Conservation (phyloP, 2,113 vertebrate genomes). For the Oreotrochilus melanogaster region DNA sequence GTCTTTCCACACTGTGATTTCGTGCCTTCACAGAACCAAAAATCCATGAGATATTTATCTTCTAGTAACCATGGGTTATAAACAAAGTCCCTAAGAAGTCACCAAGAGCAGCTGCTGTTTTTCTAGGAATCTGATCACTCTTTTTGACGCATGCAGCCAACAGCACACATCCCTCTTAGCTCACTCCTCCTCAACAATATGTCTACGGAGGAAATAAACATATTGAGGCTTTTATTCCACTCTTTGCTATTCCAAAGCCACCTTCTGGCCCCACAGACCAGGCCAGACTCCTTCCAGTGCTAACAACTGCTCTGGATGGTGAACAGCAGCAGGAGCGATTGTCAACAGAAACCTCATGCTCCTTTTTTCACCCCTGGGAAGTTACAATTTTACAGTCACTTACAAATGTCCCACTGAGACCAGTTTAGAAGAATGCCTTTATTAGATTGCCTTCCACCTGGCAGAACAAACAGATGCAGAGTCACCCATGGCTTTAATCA, state of each 20-base stretch:
- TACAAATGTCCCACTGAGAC: background rate
- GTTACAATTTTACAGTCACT: background rate
- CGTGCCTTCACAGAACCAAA: background rate
- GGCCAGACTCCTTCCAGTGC: background rate
- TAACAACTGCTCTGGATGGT: background rate
- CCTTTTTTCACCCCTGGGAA: background rate
- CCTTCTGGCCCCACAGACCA: background rate
- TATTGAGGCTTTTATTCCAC: background rate
- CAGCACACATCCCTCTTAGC: rapidly evolving
- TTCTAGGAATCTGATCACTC: background rate
- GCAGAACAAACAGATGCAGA: background rate
- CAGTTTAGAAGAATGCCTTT: background rate
- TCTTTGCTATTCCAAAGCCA: background rate
- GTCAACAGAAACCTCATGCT: background rate
- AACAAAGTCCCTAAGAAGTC: background rate
- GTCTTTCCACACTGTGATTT: background rate
- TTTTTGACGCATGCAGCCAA: background rate
- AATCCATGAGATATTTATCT: background rate
- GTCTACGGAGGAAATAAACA: background rate
- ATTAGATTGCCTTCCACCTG: background rate
- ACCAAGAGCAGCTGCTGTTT: background rate
- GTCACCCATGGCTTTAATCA: background rate
- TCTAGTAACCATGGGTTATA: background rate
- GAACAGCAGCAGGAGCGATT: background rate
- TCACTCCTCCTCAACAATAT: background rate